phyloP scores from a whole-genome alignment of 23 tunicate genomes.

The Oikopleura dioica region DNA sequence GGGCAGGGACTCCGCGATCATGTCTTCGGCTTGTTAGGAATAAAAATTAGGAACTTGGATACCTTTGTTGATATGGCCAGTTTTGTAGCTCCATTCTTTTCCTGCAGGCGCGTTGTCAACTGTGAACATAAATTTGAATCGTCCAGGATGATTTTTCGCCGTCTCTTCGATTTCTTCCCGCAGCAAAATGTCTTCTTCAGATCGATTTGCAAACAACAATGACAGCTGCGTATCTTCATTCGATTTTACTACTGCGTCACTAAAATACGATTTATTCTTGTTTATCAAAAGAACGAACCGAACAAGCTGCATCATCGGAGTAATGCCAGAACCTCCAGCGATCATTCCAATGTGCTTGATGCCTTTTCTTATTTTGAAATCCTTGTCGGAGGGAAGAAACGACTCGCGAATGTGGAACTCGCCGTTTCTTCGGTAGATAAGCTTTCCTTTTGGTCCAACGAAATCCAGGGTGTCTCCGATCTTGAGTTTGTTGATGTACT shows the following conservation, averaged over 20 bases:
- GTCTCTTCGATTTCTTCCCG: constrained; percentile 47
- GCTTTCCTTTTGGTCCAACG: constrained; percentile 46
- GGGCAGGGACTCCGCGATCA: constrained; percentile 43
- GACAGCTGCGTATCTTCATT: too few species aligned
- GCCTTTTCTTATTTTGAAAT: too few species aligned
- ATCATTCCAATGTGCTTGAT: constrained; percentile 49
- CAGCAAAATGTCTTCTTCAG: constrained; percentile 49
- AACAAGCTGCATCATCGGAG: constrained; percentile 67
- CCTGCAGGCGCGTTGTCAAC: constrained; percentile 35
- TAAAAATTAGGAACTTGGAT: too few species aligned
- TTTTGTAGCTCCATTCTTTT: constrained; percentile 50
- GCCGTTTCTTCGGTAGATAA: constrained; percentile 24
- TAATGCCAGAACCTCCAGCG: constrained; percentile 88
- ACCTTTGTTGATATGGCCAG: constrained; percentile 36
- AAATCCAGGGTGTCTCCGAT: constrained; percentile 44
- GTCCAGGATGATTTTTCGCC: constrained; percentile 21
- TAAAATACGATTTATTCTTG: too few species aligned
- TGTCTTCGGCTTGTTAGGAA: too few species aligned
- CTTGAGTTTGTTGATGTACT: constrained; percentile 33
- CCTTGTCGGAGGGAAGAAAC: too few species aligned
- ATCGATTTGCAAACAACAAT: constrained; percentile 61
- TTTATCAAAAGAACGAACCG: constrained; percentile 21
- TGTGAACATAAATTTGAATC: constrained; percentile 51
- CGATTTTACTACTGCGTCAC: too few species aligned
- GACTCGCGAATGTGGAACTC: too few species aligned